Percentiles rank a stretch among this genome's conserved stretches.
Evolutionary conservation across 1,140 invertebrate genomes (phyloP).

Genomic region (Sycobia sp.): DNA sequence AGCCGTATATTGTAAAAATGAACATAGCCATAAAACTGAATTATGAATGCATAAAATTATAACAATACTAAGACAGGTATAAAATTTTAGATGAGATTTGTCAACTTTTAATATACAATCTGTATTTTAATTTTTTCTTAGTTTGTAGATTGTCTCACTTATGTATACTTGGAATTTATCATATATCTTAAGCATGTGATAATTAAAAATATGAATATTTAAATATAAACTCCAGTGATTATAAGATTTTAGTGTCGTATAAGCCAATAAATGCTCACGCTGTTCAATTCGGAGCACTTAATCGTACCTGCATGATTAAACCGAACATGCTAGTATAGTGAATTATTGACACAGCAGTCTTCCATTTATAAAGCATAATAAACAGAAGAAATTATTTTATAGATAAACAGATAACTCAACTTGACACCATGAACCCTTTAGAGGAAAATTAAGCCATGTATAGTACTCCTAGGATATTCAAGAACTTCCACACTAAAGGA

Average conservation of each 20-base stretch:
- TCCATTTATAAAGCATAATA: conserved; percentile 22
- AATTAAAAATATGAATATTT: conserved; percentile 25
- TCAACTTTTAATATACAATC: conserved; percentile 34
- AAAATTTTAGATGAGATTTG: conserved; percentile 32
- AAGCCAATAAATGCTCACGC: conserved; percentile 4
- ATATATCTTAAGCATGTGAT: conserved; percentile 21
- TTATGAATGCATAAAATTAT: conserved; percentile 21
- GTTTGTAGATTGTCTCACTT: conserved; percentile 29
- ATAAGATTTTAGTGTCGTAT: neutral
- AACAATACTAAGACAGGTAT: conserved; percentile 20
- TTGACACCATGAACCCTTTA: conserved; percentile 23
- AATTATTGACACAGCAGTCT: conserved; percentile 27
- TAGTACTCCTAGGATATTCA: conserved; percentile 22
- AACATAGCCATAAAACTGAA: conserved; percentile 19
- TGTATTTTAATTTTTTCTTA: conserved; percentile 10
- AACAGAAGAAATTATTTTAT: conserved; percentile 21
- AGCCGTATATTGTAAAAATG: conserved; percentile 23
- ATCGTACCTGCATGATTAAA: conserved; percentile 23
- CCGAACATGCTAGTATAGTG: conserved; percentile 14
- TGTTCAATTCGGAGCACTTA: conserved; percentile 7
- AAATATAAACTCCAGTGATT: conserved; percentile 11
- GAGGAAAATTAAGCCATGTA: conserved; percentile 27
- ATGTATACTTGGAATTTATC: conserved; percentile 24
- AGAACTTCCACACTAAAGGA: conserved; percentile 26
- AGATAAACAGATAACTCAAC: conserved; percentile 29